Evolutionary conservation across 2,113 vertebrate species (phyloP).

Genomic region (Myxocyprinus asiaticus): DNA sequence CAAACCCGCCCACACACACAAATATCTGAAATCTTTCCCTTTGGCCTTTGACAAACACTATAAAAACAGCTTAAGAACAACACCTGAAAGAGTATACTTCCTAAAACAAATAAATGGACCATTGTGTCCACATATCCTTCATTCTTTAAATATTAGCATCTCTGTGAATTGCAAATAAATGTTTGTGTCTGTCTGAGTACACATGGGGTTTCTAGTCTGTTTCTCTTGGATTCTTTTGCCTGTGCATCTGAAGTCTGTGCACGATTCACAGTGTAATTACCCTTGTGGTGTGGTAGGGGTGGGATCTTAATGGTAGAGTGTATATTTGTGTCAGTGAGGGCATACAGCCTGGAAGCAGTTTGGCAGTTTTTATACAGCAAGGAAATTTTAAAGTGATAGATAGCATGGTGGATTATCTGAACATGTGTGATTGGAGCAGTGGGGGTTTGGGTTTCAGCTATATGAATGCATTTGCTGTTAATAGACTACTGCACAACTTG

Average conservation of each 20-base stretch:
- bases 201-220: slow-evolving; percentile 3
- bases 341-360: slow-evolving; percentile 57
- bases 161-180: slow-evolving; percentile 29
- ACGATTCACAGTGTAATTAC: slow-evolving; percentile 61
- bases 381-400: not conserved
- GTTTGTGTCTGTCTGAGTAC: slow-evolving; percentile 27
- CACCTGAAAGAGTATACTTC: slow-evolving; percentile 4
- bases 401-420: not conserved
- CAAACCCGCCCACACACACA: slow-evolving; percentile 12
- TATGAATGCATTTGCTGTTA: too few relatives aligned
- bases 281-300: slow-evolving; percentile 52
- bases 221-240: slow-evolving; percentile 16
- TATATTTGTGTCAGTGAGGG: slow-evolving; percentile 4
- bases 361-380: slow-evolving; percentile 17
- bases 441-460: too few relatives aligned
- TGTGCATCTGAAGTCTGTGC: slow-evolving; percentile 39
- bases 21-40: slow-evolving; percentile 5
- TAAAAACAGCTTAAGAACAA: slow-evolving; percentile 12
- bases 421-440: not conserved
- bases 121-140: slow-evolving; percentile 2
- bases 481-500: too few relatives aligned
- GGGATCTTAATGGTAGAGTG: slow-evolving; percentile 60
- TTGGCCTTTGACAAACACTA: slow-evolving; percentile 9
- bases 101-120: slow-evolving; percentile 9
- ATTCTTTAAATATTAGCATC: not conserved